Conservation (phyloP, 2,797 vertebrate genomes). For the Eulemur rubriventer region DNA sequence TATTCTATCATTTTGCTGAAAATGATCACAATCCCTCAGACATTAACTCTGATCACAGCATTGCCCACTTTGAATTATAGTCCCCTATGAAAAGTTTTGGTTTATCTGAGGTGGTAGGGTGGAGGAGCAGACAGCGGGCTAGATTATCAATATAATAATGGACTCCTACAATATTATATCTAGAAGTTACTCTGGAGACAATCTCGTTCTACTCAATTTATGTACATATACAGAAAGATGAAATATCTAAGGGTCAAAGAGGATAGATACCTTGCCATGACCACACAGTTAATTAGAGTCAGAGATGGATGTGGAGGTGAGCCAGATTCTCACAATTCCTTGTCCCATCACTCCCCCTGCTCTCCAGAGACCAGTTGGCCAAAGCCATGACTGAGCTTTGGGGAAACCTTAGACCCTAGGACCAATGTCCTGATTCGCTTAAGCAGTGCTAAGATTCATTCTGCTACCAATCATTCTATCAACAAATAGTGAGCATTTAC, state of each 20-base stretch:
- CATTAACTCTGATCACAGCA: neutral
- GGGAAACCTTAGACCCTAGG: neutral
- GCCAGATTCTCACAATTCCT: neutral
- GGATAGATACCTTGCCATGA: neutral
- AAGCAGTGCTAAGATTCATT: neutral
- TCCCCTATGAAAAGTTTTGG: neutral
- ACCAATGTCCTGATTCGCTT: neutral
- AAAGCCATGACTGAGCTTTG: neutral
- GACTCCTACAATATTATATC: neutral
- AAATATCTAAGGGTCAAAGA: neutral
- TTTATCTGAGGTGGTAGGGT: neutral
- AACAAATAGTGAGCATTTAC: neutral
- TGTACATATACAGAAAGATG: neutral
- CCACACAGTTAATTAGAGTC: neutral
- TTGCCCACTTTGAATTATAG: neutral
- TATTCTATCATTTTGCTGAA: neutral
- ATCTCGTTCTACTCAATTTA: neutral
- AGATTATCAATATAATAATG: neutral
- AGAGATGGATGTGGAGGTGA: neutral
- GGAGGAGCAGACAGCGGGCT: too few species aligned
- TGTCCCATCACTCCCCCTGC: neutral
- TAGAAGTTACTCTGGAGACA: neutral
- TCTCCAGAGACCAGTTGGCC: neutral
- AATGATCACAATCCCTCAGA: neutral
- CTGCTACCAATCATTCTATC: neutral